A percentile compares a stretch with the other conserved stretches of the same genome.
Conservation (phyloP, 1,140 invertebrate species). For the Watersipora subatra region DNA sequence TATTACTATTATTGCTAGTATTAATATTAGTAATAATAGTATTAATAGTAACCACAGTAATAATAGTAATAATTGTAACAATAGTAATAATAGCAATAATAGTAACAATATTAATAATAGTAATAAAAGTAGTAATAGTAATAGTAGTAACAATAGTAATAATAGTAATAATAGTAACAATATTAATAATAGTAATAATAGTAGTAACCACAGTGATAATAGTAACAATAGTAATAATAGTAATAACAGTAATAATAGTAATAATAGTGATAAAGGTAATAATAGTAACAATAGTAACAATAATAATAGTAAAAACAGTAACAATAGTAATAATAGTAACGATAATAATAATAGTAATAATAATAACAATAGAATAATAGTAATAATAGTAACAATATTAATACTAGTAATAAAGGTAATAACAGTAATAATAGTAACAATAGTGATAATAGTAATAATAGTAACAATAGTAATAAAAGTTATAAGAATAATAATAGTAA, state of each 20-base stretch:
- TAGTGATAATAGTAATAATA: no score
- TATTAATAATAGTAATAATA: background rate
- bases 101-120: background rate
- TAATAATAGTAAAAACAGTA: no score
- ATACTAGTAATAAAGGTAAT: no score
- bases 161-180: constrained; percentile 1
- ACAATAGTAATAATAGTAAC: no score
- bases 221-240: background rate
- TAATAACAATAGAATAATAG: no score
- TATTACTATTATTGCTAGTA: background rate
- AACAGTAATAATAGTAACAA: no score
- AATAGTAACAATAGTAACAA: no score
- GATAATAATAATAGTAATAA: no score
- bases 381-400: no score
- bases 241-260: background rate
- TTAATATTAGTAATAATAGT: background rate
- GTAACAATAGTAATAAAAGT: no score
- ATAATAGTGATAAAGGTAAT: background rate
- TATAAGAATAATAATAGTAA: no score
- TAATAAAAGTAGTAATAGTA: background rate
- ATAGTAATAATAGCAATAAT: background rate
- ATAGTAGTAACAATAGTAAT: background rate
- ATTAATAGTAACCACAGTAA: background rate
- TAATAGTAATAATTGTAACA: background rate
- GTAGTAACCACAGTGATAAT: background rate